A percentile compares a stretch with the other conserved stretches of the same genome.
phyloP scores from a whole-genome alignment of 2,113 vertebrate genomes.

The Rhombomys opimus region DNA sequence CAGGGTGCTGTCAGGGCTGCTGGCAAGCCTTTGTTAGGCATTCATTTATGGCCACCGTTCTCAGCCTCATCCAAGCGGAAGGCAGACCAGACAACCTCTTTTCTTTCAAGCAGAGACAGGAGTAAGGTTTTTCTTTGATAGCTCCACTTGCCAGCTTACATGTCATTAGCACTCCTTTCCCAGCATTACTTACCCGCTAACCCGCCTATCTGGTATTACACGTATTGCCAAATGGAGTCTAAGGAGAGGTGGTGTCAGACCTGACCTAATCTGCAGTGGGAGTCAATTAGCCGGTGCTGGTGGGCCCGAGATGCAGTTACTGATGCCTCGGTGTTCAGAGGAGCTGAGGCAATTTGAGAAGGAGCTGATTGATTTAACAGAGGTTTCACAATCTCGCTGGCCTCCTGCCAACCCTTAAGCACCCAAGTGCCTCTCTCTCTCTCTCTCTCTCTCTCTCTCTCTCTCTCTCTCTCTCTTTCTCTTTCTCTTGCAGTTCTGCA shows the following conservation, averaged over 20 bases:
- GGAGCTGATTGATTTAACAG: constrained; percentile 35
- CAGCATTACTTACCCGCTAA: not conserved
- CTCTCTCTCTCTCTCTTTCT: constrained; percentile 35
- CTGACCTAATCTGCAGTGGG: not conserved
- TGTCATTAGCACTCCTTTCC: constrained; percentile 19
- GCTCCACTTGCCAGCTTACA: not conserved
- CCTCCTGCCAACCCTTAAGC: not conserved
- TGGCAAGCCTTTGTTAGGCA: not conserved
- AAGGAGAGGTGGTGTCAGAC: constrained; percentile 34
- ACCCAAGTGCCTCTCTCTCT: constrained; percentile 27
- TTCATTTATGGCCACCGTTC: not conserved
- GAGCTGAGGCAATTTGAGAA: constrained; percentile 36
- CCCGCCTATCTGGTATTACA: constrained; percentile 1
- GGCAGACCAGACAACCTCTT: not conserved
- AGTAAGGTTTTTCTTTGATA: not conserved
- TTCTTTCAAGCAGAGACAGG: constrained; percentile 33
- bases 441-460: not conserved
- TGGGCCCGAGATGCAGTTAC: not conserved
- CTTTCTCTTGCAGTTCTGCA: not conserved
- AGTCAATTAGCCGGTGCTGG: not conserved
- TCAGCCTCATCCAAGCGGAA: not conserved
- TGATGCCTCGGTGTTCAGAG: not conserved
- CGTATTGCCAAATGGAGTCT: constrained; percentile 13
- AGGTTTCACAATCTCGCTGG: not conserved
- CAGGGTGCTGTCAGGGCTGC: not conserved